phyloP scores from a whole-genome alignment of 2,797 vertebrate species.

The Amniataba percoides region DNA sequence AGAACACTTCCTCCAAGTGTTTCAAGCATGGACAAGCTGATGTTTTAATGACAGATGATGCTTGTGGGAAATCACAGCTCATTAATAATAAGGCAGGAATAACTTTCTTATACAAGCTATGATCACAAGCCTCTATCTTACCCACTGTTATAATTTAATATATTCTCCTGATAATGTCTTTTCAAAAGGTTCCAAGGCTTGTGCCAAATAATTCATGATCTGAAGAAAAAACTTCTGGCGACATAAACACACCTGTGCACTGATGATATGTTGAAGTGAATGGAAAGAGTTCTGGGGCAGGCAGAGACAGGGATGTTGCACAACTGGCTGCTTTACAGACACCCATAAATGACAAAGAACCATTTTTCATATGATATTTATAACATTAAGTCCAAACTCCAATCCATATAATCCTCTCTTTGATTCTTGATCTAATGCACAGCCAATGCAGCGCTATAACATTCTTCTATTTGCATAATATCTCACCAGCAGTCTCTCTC shows the following conservation, averaged over 20 bases:
- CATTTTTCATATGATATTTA: constrained; percentile 25
- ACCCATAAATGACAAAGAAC: constrained; percentile 39
- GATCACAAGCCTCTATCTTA: not conserved
- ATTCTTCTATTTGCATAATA: constrained; percentile 48
- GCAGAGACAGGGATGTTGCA: constrained; percentile 31
- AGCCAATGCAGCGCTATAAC: constrained; percentile 30
- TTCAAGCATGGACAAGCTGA: not conserved
- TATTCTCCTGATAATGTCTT: too few species aligned
- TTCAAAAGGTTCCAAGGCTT: not conserved
- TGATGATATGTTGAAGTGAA: constrained; percentile 3
- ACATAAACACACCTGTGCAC: constrained; percentile 27
- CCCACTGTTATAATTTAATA: constrained; percentile 10
- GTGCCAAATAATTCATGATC: constrained; percentile 36
- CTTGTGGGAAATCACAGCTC: constrained; percentile 13
- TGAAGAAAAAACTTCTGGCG: not conserved
- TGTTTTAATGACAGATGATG: constrained; percentile 2
- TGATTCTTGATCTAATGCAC: constrained; percentile 54
- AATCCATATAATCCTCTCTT: constrained; percentile 42
- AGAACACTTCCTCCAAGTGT: not conserved
- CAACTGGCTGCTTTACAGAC: constrained; percentile 13
- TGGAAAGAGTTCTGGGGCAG: not conserved
- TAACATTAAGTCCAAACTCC: constrained; percentile 33
- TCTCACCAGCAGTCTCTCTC: constrained; percentile 39
- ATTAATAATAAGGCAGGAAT: constrained; percentile 22
- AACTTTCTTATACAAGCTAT: constrained; percentile 2